A percentile compares a stretch with the other conserved stretches of the same genome.
These are phyloP conservation scores for cattle (Bos taurus) DNA, from an alignment of 2,113 vertebrate species.

Conservation along the genomic window DNA sequence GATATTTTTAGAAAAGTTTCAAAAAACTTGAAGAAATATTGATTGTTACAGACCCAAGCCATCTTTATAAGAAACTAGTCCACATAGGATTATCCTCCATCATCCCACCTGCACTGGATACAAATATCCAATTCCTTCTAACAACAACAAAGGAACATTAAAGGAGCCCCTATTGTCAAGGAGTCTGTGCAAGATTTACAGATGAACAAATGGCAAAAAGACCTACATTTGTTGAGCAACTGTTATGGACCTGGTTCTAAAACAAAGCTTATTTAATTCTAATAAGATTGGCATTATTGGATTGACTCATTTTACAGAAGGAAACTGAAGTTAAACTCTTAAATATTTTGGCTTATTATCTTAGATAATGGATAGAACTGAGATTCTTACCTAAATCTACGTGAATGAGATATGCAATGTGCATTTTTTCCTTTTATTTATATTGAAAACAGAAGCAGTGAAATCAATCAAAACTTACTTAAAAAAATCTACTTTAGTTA, in stretches of 20 bases:
- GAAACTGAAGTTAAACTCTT: background rate
- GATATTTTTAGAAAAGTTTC: background rate
- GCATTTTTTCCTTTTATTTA: background rate
- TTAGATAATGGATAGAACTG: background rate
- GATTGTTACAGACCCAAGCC: background rate
- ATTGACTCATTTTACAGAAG: background rate
- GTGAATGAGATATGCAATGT: background rate
- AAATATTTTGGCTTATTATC: background rate
- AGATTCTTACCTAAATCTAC: background rate
- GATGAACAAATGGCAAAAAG: background rate
- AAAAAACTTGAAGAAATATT: background rate
- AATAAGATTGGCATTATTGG: background rate
- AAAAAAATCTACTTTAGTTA: background rate
- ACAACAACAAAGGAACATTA: background rate
- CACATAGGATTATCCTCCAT: background rate
- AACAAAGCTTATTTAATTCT: background rate
- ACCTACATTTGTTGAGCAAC: background rate
- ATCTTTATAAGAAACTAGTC: background rate
- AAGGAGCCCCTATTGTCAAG: background rate
- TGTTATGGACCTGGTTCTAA: background rate
- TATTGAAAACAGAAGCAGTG: background rate
- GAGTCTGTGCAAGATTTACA: background rate
- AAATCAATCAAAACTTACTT: background rate
- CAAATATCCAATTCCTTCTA: background rate
- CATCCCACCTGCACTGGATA: background rate